Evolutionary conservation across 2,797 vertebrate species (phyloP).

Genomic region (Phrynocephalus vlangalii): DNA sequence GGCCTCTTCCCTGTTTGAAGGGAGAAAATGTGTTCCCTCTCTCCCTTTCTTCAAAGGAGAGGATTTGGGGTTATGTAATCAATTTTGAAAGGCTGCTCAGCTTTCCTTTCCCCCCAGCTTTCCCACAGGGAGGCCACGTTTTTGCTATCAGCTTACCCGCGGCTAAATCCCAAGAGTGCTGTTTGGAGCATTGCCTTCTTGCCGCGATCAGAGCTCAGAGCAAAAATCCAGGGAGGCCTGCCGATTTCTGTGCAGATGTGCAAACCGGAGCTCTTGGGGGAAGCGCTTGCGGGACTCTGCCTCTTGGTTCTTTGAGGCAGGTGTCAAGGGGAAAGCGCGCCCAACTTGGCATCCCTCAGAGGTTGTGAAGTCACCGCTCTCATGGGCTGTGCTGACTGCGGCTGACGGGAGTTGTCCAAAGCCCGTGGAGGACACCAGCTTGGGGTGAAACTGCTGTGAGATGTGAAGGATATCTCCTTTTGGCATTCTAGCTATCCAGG

Average conservation of each 20-base stretch:
- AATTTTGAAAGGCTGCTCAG: conserved; percentile 8
- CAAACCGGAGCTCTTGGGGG: background rate
- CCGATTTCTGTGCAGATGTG: conserved; percentile 1
- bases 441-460: background rate
- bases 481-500: background rate
- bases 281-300: background rate
- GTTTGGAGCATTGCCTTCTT: background rate
- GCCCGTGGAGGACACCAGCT: background rate
- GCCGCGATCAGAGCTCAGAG: background rate
- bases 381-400: background rate
- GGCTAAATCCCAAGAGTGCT: background rate
- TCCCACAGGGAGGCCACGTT: background rate
- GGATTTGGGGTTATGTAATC: background rate
- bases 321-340: background rate
- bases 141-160: background rate
- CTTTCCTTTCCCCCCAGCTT: background rate
- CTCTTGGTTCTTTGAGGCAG: background rate
- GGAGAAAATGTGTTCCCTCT: background rate
- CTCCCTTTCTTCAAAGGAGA: background rate
- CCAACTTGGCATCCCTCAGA: background rate
- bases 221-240: background rate
- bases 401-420: background rate
- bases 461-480: background rate
- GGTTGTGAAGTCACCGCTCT: background rate
- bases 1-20: background rate